A percentile compares a stretch with the other conserved stretches of the same genome.
Evolutionary conservation across 2,888 invertebrate species (phyloP).

Genomic region (Ichneumoninae sp.): DNA sequence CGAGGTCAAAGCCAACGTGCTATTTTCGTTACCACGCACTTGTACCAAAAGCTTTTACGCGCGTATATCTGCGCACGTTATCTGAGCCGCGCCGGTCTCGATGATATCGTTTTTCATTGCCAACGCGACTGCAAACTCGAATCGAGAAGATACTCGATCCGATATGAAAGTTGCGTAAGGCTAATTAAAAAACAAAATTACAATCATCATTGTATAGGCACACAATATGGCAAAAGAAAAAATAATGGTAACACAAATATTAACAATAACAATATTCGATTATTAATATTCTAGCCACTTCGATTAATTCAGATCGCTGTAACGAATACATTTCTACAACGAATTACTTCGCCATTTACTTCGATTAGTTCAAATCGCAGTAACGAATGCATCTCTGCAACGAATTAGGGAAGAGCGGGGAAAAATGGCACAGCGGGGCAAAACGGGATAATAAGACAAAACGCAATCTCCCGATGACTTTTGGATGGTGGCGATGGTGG

Average conservation of each 20-base stretch:
- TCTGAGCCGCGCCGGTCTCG: neutral
- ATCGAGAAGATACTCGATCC: neutral
- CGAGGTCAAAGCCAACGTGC: constrained; percentile 60
- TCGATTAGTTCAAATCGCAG: neutral
- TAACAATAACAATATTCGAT: neutral
- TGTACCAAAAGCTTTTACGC: constrained; percentile 43
- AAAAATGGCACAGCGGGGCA: no score
- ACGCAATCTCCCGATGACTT: no score
- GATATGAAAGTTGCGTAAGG: neutral
- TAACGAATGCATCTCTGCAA: neutral
- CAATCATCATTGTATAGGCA: neutral
- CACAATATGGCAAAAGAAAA: neutral
- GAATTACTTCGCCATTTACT: neutral
- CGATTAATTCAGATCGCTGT: neutral
- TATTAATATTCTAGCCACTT: neutral
- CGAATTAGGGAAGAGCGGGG: no score
- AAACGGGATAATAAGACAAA: no score
- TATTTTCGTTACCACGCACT: constrained; percentile 52
- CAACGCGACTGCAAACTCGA: neutral
- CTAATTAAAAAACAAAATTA: neutral
- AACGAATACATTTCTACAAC: neutral
- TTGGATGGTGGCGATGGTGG: no score
- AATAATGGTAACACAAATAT: neutral
- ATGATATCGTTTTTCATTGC: constrained; percentile 18
- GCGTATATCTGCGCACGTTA: neutral